A percentile compares a stretch with the other conserved stretches of the same genome.
phyloP scores from a whole-genome alignment of 2,888 invertebrate species.

The Linnaemya tessellans region DNA sequence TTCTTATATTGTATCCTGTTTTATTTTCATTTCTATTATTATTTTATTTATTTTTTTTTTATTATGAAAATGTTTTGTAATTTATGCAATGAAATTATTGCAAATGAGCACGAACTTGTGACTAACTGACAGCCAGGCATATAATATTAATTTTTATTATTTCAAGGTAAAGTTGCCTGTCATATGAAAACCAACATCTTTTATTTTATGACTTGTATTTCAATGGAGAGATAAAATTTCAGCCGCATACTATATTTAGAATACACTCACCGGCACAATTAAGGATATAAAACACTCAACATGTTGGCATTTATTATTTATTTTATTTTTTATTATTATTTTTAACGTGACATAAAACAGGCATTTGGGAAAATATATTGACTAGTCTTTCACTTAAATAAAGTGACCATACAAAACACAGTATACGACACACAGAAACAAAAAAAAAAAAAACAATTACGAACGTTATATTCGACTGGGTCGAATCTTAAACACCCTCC shows the following conservation, averaged over 20 bases:
- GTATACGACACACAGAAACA: too few relatives aligned
- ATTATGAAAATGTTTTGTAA: too few relatives aligned
- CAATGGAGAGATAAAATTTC: background rate
- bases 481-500: too few relatives aligned
- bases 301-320: background rate
- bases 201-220: background rate
- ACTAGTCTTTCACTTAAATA: too few relatives aligned
- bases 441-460: too few relatives aligned
- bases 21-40: background rate
- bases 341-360: background rate
- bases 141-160: background rate
- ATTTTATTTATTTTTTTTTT: background rate
- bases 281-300: background rate
- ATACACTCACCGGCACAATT: background rate
- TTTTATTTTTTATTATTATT: background rate
- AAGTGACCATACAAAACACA: too few relatives aligned
- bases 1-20: background rate
- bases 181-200: background rate
- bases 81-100: background rate
- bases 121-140: background rate
- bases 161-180: background rate
- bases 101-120: background rate
- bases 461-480: too few relatives aligned
- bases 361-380: background rate
- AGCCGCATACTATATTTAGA: background rate